Evolutionary conservation across 2,113 vertebrate species (phyloP).

Genomic region (Spheniscus mendiculus): DNA sequence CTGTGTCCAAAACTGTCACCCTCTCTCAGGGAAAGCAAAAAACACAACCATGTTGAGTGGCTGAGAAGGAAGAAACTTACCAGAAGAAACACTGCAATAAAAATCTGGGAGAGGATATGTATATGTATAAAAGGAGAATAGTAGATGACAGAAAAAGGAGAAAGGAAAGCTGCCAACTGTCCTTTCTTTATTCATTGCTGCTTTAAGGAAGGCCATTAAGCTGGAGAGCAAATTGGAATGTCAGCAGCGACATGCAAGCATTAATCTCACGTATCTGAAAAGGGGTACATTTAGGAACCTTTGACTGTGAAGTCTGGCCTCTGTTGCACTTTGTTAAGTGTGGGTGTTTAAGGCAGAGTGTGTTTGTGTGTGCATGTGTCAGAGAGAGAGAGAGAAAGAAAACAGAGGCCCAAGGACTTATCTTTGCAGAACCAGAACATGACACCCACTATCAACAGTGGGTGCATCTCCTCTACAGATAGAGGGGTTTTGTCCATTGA

Average conservation of each 20-base stretch:
- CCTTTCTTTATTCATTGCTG: not conserved
- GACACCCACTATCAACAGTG: not conserved
- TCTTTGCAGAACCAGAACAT: not conserved
- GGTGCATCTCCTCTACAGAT: not conserved
- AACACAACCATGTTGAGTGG: not conserved
- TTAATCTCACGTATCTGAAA: not conserved
- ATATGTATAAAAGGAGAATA: not conserved
- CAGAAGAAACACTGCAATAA: not conserved
- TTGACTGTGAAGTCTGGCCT: not conserved
- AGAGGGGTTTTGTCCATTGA: not conserved
- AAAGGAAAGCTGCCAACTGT: not conserved
- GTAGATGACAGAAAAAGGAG: not conserved
- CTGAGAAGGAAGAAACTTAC: not conserved
- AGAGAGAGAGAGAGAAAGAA: conserved; percentile 12
- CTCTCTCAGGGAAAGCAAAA: not conserved
- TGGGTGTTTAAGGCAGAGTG: not conserved
- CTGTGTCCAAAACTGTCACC: not conserved
- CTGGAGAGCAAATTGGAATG: conserved; percentile 15
- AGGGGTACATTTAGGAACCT: not conserved
- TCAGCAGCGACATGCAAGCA: not conserved
- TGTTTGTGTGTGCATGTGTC: not conserved
- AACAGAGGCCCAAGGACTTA: not conserved
- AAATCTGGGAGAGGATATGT: not conserved
- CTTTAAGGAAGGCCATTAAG: not conserved
- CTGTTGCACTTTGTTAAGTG: not conserved